A percentile compares a stretch with the other conserved stretches of the same genome.
Conservation (phyloP, 2,888 invertebrate genomes). For the Dascillus cervinus region DNA sequence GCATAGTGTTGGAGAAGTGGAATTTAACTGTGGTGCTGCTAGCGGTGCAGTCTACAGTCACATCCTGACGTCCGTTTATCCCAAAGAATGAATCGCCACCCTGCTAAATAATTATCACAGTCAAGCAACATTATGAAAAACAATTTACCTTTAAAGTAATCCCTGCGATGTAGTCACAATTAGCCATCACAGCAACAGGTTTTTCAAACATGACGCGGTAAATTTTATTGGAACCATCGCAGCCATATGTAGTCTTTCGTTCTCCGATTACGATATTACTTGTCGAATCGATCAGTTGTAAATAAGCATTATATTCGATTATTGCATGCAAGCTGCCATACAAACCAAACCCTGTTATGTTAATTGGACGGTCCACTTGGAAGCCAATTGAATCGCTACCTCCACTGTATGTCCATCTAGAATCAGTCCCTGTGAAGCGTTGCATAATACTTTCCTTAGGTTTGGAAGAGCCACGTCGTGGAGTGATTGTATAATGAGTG, state of each 20-base stretch:
- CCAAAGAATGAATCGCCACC: no score
- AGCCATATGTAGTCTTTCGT: constrained; percentile 68
- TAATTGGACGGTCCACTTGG: constrained; percentile 71
- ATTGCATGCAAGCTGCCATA: constrained; percentile 76
- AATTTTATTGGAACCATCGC: constrained; percentile 70
- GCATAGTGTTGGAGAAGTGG: no score
- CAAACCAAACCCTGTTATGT: constrained; percentile 76
- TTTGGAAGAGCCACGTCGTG: constrained; percentile 69
- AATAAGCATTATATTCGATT: constrained; percentile 68
- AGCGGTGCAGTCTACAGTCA: no score
- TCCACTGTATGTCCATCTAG: constrained; percentile 71
- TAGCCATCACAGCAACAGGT: constrained; percentile 71
- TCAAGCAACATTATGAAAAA: no score
- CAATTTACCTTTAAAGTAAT: constrained; percentile 62
- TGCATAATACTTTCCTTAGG: constrained; percentile 70
- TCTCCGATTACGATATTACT: constrained; percentile 66
- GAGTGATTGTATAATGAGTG: constrained; percentile 62
- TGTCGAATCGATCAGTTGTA: constrained; percentile 69
- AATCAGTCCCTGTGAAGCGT: constrained; percentile 67
- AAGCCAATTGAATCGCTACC: constrained; percentile 77
- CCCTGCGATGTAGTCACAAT: constrained; percentile 73
- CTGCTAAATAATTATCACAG: no score
- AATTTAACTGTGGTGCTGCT: no score
- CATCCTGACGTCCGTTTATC: no score
- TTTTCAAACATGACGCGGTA: constrained; percentile 78